phyloP scores from a whole-genome alignment of 2,797 vertebrate genomes.

The Gymnoscopelus braueri region DNA sequence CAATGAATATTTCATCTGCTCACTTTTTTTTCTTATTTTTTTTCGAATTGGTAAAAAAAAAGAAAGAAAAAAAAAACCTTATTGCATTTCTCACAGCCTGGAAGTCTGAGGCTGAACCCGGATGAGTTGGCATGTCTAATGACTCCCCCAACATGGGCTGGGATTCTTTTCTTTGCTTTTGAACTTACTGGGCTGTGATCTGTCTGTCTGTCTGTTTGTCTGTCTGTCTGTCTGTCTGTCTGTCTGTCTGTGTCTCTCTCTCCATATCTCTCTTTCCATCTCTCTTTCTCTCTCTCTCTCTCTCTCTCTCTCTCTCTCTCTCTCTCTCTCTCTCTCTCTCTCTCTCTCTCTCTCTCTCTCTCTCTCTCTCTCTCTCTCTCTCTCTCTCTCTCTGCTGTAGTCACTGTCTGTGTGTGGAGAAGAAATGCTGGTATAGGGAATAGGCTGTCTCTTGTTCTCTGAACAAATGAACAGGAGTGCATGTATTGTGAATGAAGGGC shows the following conservation, averaged over 20 bases:
- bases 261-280: not conserved
- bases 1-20: conserved; percentile 55
- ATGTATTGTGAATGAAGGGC: conserved; percentile 68
- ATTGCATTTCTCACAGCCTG: conserved; percentile 37
- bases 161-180: conserved; percentile 30
- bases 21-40: not conserved
- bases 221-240: not conserved
- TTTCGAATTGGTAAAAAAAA: not conserved
- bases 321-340: not conserved
- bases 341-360: not conserved
- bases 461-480: conserved; percentile 60
- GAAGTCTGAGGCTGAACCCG: conserved; percentile 41
- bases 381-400: conserved; percentile 37
- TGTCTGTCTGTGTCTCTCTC: not conserved
- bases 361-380: conserved; percentile 20
- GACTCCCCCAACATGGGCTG: conserved; percentile 21
- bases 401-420: conserved; percentile 23
- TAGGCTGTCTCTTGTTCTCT: conserved; percentile 57
- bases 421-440: conserved; percentile 49
- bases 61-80: too few relatives aligned
- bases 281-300: not conserved
- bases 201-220: conserved; percentile 31
- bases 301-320: not conserved
- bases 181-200: conserved; percentile 41
- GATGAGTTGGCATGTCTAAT: conserved; percentile 58